These are phyloP conservation scores for Penaeus chinensis DNA, from an alignment of 1,140 invertebrate genomes.

Conservation along the genomic window DNA sequence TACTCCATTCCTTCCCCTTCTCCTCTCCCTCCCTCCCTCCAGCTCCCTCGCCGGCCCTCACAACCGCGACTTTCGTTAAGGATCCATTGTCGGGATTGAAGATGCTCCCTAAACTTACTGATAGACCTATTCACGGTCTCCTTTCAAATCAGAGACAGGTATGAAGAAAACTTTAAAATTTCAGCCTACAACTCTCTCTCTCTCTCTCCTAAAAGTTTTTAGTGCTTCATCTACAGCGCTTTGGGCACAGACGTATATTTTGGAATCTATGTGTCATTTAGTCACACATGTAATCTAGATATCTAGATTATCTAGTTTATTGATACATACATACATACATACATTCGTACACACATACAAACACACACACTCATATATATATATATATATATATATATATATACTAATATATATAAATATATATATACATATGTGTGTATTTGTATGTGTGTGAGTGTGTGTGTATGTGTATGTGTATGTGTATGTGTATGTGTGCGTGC, in stretches of 20 bases:
- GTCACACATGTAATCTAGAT: background rate
- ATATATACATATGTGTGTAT: constrained; percentile 12
- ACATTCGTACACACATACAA: background rate
- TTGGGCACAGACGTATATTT: too few species aligned
- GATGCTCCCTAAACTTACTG: too few species aligned
- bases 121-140: too few species aligned
- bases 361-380: background rate
- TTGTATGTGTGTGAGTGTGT: constrained; percentile 36
- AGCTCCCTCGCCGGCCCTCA: too few species aligned
- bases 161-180: too few species aligned
- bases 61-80: too few species aligned
- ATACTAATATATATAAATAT: constrained; percentile 14
- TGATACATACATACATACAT: background rate
- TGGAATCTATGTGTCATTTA: background rate
- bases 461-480: constrained; percentile 35
- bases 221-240: too few species aligned
- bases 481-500: background rate
- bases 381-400: constrained; percentile 7
- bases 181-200: too few species aligned
- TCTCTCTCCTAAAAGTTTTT: too few species aligned
- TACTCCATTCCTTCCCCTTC: background rate
- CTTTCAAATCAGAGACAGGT: too few species aligned
- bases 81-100: too few species aligned
- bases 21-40: background rate
- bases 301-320: background rate